Percentiles rank a stretch among this genome's conserved stretches.
Evolutionary conservation across 2,113 vertebrate species (phyloP).

Genomic region (Chionomys nivalis): DNA sequence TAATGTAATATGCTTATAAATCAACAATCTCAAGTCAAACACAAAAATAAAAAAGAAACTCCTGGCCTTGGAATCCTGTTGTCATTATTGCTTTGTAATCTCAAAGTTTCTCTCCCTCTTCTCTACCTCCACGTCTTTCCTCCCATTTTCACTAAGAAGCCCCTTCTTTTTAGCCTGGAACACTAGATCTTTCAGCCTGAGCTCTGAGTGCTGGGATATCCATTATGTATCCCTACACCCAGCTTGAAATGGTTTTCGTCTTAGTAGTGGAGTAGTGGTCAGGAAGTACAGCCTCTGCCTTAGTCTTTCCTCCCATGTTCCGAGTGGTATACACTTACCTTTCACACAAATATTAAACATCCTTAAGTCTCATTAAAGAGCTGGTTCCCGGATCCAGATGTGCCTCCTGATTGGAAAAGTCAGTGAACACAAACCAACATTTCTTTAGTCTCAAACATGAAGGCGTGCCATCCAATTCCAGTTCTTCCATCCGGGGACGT

Average conservation of each 20-base stretch:
- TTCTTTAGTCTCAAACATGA: neutral
- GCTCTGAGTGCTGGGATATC: neutral
- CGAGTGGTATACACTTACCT: neutral
- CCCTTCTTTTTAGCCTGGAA: neutral
- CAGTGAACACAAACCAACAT: neutral
- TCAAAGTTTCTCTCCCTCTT: neutral
- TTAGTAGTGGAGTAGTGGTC: neutral
- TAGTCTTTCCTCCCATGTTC: neutral
- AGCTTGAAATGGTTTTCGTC: constrained; percentile 1
- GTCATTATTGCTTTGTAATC: constrained; percentile 30
- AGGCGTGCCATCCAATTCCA: too few relatives aligned
- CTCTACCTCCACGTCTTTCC: accelerated
- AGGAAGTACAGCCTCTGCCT: neutral
- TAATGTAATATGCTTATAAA: constrained; percentile 81
- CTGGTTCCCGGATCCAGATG: neutral
- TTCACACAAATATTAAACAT: neutral
- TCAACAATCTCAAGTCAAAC: constrained; percentile 72
- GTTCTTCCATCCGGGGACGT: neutral
- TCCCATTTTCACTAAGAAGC: neutral
- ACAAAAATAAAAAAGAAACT: constrained; percentile 72
- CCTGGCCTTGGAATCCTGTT: constrained; percentile 68
- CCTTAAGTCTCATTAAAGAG: neutral
- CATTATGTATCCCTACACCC: neutral
- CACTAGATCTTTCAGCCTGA: neutral
- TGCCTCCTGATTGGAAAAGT: neutral